Evolutionary conservation across 2,888 invertebrate genomes (phyloP).

Genomic region (Ophraella communa): DNA sequence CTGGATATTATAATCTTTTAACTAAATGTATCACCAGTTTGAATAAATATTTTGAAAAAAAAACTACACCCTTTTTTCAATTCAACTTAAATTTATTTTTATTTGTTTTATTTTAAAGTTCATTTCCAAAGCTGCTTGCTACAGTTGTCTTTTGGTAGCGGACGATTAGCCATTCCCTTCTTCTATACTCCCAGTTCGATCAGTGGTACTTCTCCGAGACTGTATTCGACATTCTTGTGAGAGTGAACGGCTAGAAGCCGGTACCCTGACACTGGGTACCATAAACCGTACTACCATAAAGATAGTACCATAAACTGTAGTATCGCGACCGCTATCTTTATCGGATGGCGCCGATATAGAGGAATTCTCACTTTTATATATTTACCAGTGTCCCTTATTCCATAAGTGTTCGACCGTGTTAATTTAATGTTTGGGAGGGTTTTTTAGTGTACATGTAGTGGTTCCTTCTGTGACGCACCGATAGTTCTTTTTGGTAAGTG

Average conservation of each 20-base stretch:
- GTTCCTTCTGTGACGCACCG: slow-evolving; percentile 1
- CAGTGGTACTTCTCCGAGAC: slow-evolving; percentile 36
- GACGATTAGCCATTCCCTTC: not conserved
- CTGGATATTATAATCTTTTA: no score
- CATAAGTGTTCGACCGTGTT: slow-evolving; percentile 15
- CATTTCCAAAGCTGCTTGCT: no score
- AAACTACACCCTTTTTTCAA: no score
- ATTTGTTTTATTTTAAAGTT: no score
- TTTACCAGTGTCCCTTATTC: slow-evolving; percentile 19
- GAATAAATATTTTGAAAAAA: no score
- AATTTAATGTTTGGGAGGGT: slow-evolving; percentile 12
- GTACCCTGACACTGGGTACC: slow-evolving; percentile 47
- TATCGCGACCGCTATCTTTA: slow-evolving; percentile 48
- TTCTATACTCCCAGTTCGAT: slow-evolving; percentile 6
- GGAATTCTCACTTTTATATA: slow-evolving; percentile 33
- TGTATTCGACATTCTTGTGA: slow-evolving; percentile 52
- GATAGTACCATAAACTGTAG: slow-evolving; percentile 21
- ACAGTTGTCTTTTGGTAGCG: not conserved
- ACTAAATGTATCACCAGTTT: no score
- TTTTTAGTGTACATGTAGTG: slow-evolving; percentile 7
- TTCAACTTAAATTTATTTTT: no score
- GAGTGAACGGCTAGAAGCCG: slow-evolving; percentile 40
- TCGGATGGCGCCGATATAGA: slow-evolving; percentile 46
- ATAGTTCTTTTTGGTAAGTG: slow-evolving; percentile 19
- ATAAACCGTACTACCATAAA: slow-evolving; percentile 44